phyloP scores from a whole-genome alignment of 2,888 invertebrate genomes.

The Cantharis flavilabris region DNA sequence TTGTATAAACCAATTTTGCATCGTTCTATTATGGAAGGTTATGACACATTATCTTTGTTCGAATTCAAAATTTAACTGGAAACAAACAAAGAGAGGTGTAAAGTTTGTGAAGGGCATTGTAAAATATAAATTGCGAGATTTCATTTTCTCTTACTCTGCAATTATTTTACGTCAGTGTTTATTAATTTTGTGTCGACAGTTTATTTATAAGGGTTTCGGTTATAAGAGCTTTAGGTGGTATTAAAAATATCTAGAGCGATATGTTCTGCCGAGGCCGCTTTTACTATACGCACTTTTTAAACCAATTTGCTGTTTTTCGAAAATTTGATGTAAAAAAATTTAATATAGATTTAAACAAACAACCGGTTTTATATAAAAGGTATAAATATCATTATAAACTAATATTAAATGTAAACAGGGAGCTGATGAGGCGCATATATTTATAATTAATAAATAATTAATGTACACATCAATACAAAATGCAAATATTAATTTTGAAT shows the following conservation, averaged over 20 bases:
- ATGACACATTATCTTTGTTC: slow-evolving; percentile 15
- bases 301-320: not conserved
- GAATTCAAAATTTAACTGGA: not conserved
- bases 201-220: slow-evolving; percentile 27
- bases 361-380: not conserved
- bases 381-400: not conserved
- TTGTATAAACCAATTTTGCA: slow-evolving; percentile 44
- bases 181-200: slow-evolving; percentile 34
- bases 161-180: slow-evolving; percentile 37
- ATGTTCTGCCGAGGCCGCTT: not conserved
- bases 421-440: not conserved
- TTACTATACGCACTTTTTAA: not conserved
- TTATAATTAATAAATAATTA: not conserved
- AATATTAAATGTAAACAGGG: not conserved
- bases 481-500: not conserved
- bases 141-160: slow-evolving; percentile 32
- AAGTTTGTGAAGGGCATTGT: slow-evolving; percentile 13
- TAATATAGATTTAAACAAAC: not conserved
- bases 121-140: slow-evolving; percentile 29
- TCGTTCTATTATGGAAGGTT: slow-evolving; percentile 42
- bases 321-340: not conserved
- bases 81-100: slow-evolving; percentile 16
- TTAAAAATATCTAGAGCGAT: slow-evolving; percentile 2
- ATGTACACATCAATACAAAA: not conserved
- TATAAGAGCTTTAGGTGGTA: slow-evolving; percentile 15